phyloP scores from a whole-genome alignment of 2,888 invertebrate genomes.

The Tricholauxania praeusta region DNA sequence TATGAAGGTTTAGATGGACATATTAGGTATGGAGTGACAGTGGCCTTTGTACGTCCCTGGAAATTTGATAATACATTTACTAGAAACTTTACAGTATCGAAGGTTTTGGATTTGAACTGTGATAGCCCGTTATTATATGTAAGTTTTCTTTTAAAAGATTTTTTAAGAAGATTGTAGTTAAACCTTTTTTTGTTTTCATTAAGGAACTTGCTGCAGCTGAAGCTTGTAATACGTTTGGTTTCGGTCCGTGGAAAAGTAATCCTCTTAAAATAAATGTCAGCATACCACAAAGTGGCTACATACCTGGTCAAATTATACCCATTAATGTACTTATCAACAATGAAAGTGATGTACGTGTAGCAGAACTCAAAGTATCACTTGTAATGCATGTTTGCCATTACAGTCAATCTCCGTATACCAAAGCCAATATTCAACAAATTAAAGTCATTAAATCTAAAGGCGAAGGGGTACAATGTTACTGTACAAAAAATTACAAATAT shows the following conservation, averaged over 20 bases:
- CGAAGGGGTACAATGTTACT: slow-evolving; percentile 49
- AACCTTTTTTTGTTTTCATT: too few species aligned
- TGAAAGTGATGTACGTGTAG: slow-evolving; percentile 70
- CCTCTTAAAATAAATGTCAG: slow-evolving; percentile 55
- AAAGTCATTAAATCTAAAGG: slow-evolving; percentile 53
- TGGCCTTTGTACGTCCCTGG: slow-evolving; percentile 84
- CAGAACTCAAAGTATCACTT: slow-evolving; percentile 52
- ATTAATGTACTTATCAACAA: slow-evolving; percentile 71
- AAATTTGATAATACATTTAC: slow-evolving; percentile 77
- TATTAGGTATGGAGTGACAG: slow-evolving; percentile 73
- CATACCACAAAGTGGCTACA: slow-evolving; percentile 61
- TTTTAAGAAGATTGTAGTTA: neutral
- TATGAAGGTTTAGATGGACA: slow-evolving; percentile 70
- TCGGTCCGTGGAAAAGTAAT: slow-evolving; percentile 56
- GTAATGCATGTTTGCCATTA: slow-evolving; percentile 56
- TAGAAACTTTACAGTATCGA: slow-evolving; percentile 81
- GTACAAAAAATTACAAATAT: slow-evolving; percentile 55
- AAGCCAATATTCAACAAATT: slow-evolving; percentile 51
- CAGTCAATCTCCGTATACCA: slow-evolving; percentile 48
- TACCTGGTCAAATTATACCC: slow-evolving; percentile 60
- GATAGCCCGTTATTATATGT: slow-evolving; percentile 49
- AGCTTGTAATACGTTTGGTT: slow-evolving; percentile 55
- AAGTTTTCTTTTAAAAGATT: slow-evolving; percentile 26
- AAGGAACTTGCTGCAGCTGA: slow-evolving; percentile 56
- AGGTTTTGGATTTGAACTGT: slow-evolving; percentile 78